These are phyloP conservation scores for Phalangium opilio DNA, from an alignment of 2,888 invertebrate genomes.

Conservation along the genomic window DNA sequence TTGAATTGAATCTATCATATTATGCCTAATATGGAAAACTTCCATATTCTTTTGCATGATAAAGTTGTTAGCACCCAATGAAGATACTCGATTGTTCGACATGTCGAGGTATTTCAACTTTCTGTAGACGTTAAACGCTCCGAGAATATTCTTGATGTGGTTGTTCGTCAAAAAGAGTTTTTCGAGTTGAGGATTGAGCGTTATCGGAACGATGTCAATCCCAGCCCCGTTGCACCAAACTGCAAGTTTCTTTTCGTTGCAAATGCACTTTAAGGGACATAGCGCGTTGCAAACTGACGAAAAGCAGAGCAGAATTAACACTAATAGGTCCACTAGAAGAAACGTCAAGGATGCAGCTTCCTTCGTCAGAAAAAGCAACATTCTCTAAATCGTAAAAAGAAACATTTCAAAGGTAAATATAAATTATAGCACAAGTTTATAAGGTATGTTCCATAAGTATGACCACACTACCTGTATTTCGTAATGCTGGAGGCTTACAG, in stretches of 20 bases:
- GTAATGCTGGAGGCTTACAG: too few relatives aligned
- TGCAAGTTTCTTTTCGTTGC: constrained; percentile 62
- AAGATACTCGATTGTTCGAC: constrained; percentile 61
- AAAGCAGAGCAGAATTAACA: background rate
- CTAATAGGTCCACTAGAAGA: too few relatives aligned
- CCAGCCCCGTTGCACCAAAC: constrained; percentile 61
- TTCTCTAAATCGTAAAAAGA: too few relatives aligned
- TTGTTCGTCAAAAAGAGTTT: constrained; percentile 66
- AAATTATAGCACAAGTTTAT: too few relatives aligned
- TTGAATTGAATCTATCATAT: too few relatives aligned
- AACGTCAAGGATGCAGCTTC: too few relatives aligned
- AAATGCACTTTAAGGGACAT: constrained; percentile 65
- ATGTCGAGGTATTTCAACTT: constrained; percentile 64
- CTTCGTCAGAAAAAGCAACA: too few relatives aligned
- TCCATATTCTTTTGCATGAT: too few relatives aligned
- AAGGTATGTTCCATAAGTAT: too few relatives aligned
- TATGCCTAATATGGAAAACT: too few relatives aligned
- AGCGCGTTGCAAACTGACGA: constrained; percentile 28
- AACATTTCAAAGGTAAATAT: too few relatives aligned
- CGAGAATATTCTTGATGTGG: constrained; percentile 58
- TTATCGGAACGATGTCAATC: constrained; percentile 71
- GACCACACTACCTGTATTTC: too few relatives aligned
- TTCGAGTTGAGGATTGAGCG: constrained; percentile 52
- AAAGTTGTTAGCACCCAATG: constrained; percentile 44
- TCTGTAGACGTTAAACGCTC: constrained; percentile 54